Evolutionary conservation across 2,113 vertebrate species (phyloP).

Genomic region (Chaetura pelagica): DNA sequence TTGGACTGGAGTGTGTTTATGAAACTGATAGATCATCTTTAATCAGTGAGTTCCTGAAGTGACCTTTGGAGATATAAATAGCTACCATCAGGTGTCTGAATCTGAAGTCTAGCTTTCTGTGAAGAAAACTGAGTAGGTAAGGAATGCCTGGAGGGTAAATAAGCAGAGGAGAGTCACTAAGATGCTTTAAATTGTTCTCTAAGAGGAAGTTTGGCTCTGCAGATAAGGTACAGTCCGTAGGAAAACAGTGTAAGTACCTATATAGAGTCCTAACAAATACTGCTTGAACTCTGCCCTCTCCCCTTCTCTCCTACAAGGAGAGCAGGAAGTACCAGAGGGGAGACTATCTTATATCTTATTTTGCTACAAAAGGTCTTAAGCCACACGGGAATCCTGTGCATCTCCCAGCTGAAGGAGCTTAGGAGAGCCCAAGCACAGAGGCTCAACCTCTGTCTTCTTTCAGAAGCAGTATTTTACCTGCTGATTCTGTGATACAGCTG

Average conservation of each 20-base stretch:
- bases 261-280: not conserved
- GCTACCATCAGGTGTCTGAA: not conserved
- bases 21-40: slow-evolving; percentile 54
- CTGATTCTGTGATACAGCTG: not conserved
- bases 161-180: not conserved
- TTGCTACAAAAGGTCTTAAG: not conserved
- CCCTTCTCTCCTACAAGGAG: not conserved
- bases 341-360: not conserved
- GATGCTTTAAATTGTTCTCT: not conserved
- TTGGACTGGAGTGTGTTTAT: not conserved
- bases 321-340: not conserved
- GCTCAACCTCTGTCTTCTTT: not conserved
- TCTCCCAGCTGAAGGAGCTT: not conserved
- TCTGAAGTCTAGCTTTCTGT: not conserved
- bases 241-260: not conserved
- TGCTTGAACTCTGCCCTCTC: not conserved
- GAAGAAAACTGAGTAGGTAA: not conserved
- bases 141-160: not conserved
- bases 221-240: not conserved
- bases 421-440: not conserved
- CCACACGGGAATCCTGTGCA: not conserved
- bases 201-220: not conserved
- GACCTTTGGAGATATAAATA: slow-evolving; percentile 32
- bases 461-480: not conserved
- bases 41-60: not conserved